phyloP scores from a whole-genome alignment of 2,113 vertebrate species.

The Osmerus eperlanus region DNA sequence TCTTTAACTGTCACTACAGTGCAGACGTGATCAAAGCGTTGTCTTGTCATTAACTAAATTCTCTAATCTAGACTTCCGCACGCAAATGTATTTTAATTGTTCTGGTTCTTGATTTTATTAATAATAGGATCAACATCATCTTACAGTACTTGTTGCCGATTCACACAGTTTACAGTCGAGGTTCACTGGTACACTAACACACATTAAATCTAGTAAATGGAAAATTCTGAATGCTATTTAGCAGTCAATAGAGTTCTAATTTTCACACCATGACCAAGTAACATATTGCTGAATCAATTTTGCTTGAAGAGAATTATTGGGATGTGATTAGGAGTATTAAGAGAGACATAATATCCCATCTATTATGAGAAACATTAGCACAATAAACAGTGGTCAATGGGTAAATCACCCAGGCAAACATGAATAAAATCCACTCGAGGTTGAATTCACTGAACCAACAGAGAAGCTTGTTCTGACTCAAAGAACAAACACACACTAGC shows the following conservation, averaged over 20 bases:
- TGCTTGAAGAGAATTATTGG: no score
- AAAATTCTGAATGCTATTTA: no score
- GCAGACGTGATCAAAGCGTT: conserved; percentile 56
- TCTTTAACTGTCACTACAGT: conserved; percentile 46
- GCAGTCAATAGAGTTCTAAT: no score
- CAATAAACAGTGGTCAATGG: not conserved
- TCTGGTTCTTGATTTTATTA: conserved; percentile 12
- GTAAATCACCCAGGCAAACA: conserved; percentile 2
- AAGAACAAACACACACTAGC: conserved; percentile 1
- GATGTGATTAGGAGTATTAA: not conserved
- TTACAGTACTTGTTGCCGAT: conserved; percentile 11
- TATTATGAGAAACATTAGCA: not conserved
- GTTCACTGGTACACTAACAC: not conserved
- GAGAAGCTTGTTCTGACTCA: conserved; percentile 2
- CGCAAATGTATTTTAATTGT: conserved; percentile 44
- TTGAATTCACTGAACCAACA: not conserved
- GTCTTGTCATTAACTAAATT: conserved; percentile 46
- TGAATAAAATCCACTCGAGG: not conserved
- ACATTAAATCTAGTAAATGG: not conserved
- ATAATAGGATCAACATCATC: not conserved
- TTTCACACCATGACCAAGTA: no score
- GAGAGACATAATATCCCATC: not conserved
- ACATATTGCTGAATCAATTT: no score
- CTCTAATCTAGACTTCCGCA: conserved; percentile 28
- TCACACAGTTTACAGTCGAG: not conserved